Evolutionary conservation across 2,888 invertebrate genomes (phyloP).

Genomic region (Brachyopa scutellaris): DNA sequence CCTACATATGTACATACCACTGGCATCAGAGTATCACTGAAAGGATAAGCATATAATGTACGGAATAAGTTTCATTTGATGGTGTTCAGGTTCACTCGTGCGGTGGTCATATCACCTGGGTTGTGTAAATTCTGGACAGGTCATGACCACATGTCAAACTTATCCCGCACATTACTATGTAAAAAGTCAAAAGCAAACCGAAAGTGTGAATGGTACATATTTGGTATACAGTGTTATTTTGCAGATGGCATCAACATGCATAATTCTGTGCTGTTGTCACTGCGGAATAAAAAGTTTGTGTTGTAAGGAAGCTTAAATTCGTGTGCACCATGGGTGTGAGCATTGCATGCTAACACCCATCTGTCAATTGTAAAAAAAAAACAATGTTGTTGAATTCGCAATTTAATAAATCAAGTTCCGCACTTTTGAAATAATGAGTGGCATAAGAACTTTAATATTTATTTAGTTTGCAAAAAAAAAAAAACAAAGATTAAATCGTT

Average conservation of each 20-base stretch:
- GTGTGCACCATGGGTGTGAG: no score
- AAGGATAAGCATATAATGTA: conserved; percentile 3
- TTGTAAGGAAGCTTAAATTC: neutral
- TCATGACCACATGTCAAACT: conserved; percentile 68
- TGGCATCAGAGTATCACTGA: conserved; percentile 1
- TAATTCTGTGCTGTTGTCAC: conserved; percentile 2
- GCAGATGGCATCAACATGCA: neutral
- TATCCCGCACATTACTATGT: conserved; percentile 42
- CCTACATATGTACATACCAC: neutral
- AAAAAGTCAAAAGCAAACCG: conserved; percentile 31
- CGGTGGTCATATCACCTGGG: conserved; percentile 55
- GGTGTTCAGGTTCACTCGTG: conserved; percentile 30
- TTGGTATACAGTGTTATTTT: conserved; percentile 21
- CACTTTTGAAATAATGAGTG: no score
- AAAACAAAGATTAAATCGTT: no score
- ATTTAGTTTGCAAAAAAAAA: no score
- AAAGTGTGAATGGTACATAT: conserved; percentile 49
- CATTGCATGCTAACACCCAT: no score
- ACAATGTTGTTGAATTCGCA: no score
- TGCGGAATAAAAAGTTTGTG: conserved; percentile 24
- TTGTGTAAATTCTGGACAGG: conserved; percentile 63
- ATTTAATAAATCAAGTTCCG: no score
- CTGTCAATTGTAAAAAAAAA: no score
- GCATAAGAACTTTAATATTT: no score
- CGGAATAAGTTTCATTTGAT: conserved; percentile 37